These are phyloP conservation scores for Metalampra italica DNA, from an alignment of 2,888 invertebrate genomes.

Conservation along the genomic window DNA sequence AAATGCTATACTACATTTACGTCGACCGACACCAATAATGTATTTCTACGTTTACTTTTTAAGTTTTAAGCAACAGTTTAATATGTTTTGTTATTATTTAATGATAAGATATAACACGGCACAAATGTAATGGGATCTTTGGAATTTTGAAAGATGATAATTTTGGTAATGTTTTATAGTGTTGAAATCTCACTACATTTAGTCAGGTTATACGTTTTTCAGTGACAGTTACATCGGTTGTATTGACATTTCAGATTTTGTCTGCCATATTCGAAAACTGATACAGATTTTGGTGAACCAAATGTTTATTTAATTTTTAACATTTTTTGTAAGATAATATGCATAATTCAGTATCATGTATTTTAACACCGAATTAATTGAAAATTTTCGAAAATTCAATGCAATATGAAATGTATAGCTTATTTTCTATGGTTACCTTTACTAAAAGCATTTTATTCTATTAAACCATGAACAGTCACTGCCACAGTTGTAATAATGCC, in stretches of 20 bases:
- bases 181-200: conserved; percentile 40
- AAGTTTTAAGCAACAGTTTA: conserved; percentile 54
- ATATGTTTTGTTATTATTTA: conserved; percentile 7
- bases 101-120: conserved; percentile 25
- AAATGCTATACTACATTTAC: conserved; percentile 39
- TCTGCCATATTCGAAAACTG: conserved; percentile 13
- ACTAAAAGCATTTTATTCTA: conserved; percentile 18
- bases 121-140: conserved; percentile 34
- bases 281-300: conserved; percentile 14
- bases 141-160: conserved; percentile 4
- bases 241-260: conserved; percentile 11
- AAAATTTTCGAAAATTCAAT: conserved; percentile 11
- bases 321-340: conserved; percentile 9
- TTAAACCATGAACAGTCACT: conserved; percentile 15
- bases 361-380: conserved; percentile 10
- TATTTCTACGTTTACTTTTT: conserved; percentile 50
- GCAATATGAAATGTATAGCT: conserved; percentile 12
- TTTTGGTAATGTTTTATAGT: conserved; percentile 1
- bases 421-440: conserved; percentile 14
- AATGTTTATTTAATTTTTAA: conserved; percentile 4
- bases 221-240: conserved; percentile 2
- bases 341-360: conserved; percentile 18
- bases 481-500: conserved; percentile 13
- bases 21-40: conserved; percentile 63
- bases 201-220: conserved; percentile 12